phyloP scores from a whole-genome alignment of 2,113 vertebrate species.

The Ctenomys sociabilis region DNA sequence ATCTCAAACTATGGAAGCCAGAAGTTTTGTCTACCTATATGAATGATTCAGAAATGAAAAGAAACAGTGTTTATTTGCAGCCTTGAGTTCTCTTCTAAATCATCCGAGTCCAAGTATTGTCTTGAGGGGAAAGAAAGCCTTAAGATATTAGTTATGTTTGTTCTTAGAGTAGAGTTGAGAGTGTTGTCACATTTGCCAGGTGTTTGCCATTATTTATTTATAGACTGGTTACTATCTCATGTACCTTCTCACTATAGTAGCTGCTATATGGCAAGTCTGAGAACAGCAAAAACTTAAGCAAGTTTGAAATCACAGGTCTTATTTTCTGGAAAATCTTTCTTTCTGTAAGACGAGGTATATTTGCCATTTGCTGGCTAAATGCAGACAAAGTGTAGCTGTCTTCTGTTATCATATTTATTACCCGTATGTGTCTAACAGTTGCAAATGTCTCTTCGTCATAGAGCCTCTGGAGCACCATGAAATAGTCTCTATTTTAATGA shows the following conservation, averaged over 20 bases:
- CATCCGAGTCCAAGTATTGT: background rate
- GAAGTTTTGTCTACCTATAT: background rate
- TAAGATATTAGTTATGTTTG: background rate
- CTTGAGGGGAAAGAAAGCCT: background rate
- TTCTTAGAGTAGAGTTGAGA: background rate
- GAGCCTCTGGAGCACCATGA: background rate
- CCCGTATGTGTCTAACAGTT: conserved; percentile 28
- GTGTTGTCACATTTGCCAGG: background rate
- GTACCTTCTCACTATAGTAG: background rate
- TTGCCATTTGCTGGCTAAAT: conserved; percentile 34
- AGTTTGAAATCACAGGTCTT: background rate
- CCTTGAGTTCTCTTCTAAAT: background rate
- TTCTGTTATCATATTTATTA: conserved; percentile 50
- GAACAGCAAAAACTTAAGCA: background rate
- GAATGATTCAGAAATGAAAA: background rate
- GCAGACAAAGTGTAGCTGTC: conserved; percentile 19
- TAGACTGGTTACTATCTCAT: background rate
- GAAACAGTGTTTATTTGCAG: background rate
- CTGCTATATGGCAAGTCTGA: background rate
- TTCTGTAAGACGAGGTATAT: background rate
- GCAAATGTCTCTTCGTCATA: conserved; percentile 52
- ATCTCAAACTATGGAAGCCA: background rate
- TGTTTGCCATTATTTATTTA: background rate
- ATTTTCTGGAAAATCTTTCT: background rate
- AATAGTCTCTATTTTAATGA: conserved; percentile 59